A percentile compares a stretch with the other conserved stretches of the same genome.
These are phyloP conservation scores for Mallateleia sp. DNA, from an alignment of 2,888 invertebrate species.

Conservation along the genomic window DNA sequence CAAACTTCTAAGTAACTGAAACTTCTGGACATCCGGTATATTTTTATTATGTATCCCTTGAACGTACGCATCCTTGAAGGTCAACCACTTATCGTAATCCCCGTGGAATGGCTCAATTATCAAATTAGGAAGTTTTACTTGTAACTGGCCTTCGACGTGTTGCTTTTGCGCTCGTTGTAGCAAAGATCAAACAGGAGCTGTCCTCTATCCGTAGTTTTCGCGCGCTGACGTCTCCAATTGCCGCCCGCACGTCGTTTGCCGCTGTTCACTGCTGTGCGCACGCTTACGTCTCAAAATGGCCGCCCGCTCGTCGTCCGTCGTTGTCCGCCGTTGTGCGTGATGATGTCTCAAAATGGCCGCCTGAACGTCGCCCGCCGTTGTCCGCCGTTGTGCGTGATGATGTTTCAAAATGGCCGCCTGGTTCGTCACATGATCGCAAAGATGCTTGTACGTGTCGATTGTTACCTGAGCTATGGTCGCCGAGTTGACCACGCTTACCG, in stretches of 20 bases:
- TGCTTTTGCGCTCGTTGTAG: background rate
- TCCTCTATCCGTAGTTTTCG: too few relatives aligned
- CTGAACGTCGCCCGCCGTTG: background rate
- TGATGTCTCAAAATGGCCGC: background rate
- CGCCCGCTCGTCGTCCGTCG: too few relatives aligned
- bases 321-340: too few relatives aligned
- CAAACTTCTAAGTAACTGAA: conserved; percentile 21
- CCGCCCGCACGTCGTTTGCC: too few relatives aligned
- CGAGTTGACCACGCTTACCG: background rate
- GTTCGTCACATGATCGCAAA: background rate
- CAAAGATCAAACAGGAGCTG: too few relatives aligned
- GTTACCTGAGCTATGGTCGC: background rate
- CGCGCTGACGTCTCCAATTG: too few relatives aligned
- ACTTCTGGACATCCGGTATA: conserved; percentile 14
- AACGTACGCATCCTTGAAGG: conserved; percentile 3
- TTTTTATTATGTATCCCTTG: conserved; percentile 11
- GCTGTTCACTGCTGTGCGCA: too few relatives aligned
- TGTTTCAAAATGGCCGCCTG: background rate
- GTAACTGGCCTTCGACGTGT: background rate
- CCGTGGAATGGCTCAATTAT: background rate
- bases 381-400: too few relatives aligned
- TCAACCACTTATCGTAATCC: conserved; percentile 5
- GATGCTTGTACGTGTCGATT: background rate
- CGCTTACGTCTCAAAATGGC: too few relatives aligned
- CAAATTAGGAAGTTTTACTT: conserved; percentile 7